A percentile compares a stretch with the other conserved stretches of the same genome.
phyloP scores from a whole-genome alignment of 2,888 invertebrate species.

The Willowsia nigromaculata region DNA sequence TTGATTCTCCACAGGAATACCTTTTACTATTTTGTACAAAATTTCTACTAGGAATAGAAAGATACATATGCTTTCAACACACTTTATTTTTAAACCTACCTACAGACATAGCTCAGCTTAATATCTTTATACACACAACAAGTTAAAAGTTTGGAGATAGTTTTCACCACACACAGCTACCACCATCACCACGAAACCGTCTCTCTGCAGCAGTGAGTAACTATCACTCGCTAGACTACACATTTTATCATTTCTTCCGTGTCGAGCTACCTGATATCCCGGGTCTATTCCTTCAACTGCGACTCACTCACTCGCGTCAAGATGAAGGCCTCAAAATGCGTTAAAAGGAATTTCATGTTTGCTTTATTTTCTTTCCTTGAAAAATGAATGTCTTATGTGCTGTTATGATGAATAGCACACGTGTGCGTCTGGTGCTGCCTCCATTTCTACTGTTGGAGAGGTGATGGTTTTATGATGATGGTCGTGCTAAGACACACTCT shows the following conservation, averaged over 20 bases:
- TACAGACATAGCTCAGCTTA: no score
- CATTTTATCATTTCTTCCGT: no score
- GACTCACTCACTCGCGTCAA: slow-evolving; percentile 19
- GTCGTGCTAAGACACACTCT: not conserved
- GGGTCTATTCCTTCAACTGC: not conserved
- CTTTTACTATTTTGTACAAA: slow-evolving; percentile 26
- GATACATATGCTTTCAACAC: not conserved
- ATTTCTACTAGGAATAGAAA: not conserved
- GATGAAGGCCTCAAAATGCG: slow-evolving; percentile 50
- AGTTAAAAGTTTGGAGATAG: slow-evolving; percentile 22
- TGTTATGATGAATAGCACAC: slow-evolving; percentile 16
- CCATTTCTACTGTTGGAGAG: not conserved
- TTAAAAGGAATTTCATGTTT: slow-evolving; percentile 67
- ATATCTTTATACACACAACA: not conserved
- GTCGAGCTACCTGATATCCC: not conserved
- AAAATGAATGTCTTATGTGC: slow-evolving; percentile 63
- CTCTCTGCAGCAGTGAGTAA: not conserved
- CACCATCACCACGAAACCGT: not conserved
- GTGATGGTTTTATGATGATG: not conserved
- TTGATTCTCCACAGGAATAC: slow-evolving; percentile 61
- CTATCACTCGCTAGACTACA: no score
- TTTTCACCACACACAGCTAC: not conserved
- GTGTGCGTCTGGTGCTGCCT: not conserved
- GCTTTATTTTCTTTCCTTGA: slow-evolving; percentile 53
- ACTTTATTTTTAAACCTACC: no score